A percentile compares a stretch with the other conserved stretches of the same genome.
These are phyloP conservation scores for Diadophis punctatus DNA, from an alignment of 2,113 vertebrate species.

Conservation along the genomic window DNA sequence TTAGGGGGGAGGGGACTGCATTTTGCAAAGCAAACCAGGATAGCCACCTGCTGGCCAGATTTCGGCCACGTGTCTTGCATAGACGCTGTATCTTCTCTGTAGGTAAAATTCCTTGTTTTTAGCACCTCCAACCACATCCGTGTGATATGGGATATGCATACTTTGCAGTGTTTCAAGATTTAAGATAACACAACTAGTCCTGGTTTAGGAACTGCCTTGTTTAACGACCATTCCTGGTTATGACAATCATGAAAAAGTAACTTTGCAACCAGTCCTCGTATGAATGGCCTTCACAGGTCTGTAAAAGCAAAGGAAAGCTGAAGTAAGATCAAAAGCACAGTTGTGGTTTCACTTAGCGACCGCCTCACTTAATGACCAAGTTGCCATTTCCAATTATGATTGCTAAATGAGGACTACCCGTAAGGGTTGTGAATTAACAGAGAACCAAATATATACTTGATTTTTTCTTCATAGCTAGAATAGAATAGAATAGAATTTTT, in stretches of 20 bases:
- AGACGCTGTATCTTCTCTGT: background rate
- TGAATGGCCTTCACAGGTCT: background rate
- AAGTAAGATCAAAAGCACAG: background rate
- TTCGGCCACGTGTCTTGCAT: background rate
- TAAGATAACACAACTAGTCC: background rate
- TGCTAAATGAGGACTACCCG: background rate
- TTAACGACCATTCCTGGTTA: background rate
- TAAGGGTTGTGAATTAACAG: background rate
- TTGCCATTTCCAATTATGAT: background rate
- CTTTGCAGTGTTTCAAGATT: background rate
- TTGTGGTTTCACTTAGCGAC: background rate
- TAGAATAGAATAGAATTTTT: too few species aligned
- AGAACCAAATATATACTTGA: background rate
- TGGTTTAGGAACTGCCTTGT: background rate
- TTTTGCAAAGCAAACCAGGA: background rate
- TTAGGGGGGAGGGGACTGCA: background rate
- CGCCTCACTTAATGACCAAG: background rate
- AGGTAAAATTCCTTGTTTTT: background rate
- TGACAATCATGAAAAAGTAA: background rate
- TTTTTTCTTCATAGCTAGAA: background rate
- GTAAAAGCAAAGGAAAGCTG: background rate
- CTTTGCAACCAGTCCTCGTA: background rate
- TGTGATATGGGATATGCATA: background rate
- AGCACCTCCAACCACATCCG: background rate
- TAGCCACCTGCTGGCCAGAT: background rate